Evolutionary conservation across 1,140 invertebrate species (phyloP).

Genomic region (Caenorhabditis latens): DNA sequence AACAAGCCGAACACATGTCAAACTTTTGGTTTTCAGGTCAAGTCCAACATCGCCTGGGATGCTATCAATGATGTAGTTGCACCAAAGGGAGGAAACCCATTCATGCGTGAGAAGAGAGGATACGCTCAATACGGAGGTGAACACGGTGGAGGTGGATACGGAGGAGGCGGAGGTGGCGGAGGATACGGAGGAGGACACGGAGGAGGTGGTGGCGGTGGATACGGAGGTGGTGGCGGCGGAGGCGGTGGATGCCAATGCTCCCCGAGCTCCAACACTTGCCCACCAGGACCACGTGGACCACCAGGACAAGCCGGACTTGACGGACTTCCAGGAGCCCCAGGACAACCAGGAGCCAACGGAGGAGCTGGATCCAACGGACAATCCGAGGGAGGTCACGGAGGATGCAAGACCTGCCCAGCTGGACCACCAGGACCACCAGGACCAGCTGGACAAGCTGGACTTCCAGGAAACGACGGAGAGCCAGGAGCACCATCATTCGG

Average conservation of each 20-base stretch:
- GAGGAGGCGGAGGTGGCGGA: not conserved
- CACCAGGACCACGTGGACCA: slow-evolving; percentile 52
- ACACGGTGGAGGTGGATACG: slow-evolving; percentile 28
- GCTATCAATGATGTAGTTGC: slow-evolving; percentile 28
- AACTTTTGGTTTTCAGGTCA: not conserved
- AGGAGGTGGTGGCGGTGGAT: slow-evolving; percentile 16
- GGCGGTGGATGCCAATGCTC: slow-evolving; percentile 44
- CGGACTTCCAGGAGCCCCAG: slow-evolving; percentile 42
- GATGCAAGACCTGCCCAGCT: slow-evolving; percentile 64
- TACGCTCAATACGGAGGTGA: slow-evolving; percentile 42
- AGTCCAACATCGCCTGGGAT: slow-evolving; percentile 40
- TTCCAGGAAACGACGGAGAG: slow-evolving; percentile 43
- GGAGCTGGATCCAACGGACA: slow-evolving; percentile 37
- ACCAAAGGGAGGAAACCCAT: slow-evolving; percentile 31
- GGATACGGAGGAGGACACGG: not conserved
- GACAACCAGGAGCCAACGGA: slow-evolving; percentile 40
- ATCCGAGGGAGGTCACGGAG: slow-evolving; percentile 25
- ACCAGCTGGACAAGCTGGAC: slow-evolving; percentile 63
- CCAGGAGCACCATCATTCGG: slow-evolving; percentile 39
- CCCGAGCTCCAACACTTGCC: slow-evolving; percentile 52
- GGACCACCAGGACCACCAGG: slow-evolving; percentile 64
- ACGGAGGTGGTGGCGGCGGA: slow-evolving; percentile 22
- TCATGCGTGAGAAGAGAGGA: slow-evolving; percentile 45
- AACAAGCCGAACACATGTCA: too few relatives aligned
- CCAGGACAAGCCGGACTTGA: slow-evolving; percentile 50